Percentiles rank a stretch among this genome's conserved stretches.
These are phyloP conservation scores for Lepus europaeus DNA, from an alignment of 2,113 vertebrate species.

Conservation along the genomic window DNA sequence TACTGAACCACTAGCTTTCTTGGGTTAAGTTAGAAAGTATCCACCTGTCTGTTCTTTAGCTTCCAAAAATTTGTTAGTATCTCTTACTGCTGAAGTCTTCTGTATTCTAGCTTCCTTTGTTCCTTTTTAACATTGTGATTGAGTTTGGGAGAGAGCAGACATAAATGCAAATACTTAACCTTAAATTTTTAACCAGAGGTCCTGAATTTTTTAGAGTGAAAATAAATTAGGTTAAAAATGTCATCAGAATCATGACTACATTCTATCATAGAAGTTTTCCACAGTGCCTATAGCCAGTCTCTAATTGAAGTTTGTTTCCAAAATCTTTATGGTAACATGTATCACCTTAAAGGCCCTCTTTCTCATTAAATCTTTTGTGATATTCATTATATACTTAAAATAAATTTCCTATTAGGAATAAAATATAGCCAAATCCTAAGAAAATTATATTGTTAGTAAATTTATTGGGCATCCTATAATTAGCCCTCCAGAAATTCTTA, in stretches of 20 bases:
- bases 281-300: background rate
- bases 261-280: background rate
- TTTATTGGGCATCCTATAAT: background rate
- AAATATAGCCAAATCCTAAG: background rate
- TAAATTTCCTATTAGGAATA: conserved; percentile 16
- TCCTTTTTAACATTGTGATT: conserved; percentile 47
- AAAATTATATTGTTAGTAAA: background rate
- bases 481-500: background rate
- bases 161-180: background rate
- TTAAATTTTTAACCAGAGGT: background rate
- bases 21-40: conserved; percentile 18
- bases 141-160: background rate
- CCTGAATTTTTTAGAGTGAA: conserved; percentile 4
- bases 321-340: background rate
- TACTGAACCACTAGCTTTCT: background rate
- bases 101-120: conserved; percentile 8
- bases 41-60: background rate
- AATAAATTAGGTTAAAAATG: conserved; percentile 23
- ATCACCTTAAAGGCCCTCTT: background rate
- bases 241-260: background rate
- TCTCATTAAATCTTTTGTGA: conserved; percentile 30
- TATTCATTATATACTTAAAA: background rate
- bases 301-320: background rate
- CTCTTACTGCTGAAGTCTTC: background rate
- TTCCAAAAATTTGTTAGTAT: conserved; percentile 26